These are phyloP conservation scores for Campopleginae sp. DNA, from an alignment of 2,888 invertebrate genomes.

Conservation along the genomic window DNA sequence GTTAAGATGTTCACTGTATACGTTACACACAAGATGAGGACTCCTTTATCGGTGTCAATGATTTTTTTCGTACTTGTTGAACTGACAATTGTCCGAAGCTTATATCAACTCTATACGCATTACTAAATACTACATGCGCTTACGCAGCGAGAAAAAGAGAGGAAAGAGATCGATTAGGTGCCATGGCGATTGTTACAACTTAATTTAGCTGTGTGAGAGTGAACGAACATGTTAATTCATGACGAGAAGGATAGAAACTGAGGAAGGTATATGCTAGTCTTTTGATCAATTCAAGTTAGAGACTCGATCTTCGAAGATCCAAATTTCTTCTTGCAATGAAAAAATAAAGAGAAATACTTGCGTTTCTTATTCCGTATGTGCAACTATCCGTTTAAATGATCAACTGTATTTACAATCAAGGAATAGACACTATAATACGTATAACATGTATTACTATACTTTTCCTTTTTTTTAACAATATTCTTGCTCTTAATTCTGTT, in stretches of 20 bases:
- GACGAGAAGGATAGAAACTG: neutral
- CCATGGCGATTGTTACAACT: conserved; percentile 5
- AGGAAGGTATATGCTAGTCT: neutral
- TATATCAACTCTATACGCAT: conserved; percentile 22
- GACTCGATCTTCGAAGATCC: conserved; percentile 4
- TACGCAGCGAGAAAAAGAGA: conserved; percentile 46
- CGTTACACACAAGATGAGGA: neutral
- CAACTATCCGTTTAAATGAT: conserved; percentile 56
- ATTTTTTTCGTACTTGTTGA: conserved; percentile 11
- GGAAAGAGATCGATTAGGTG: conserved; percentile 19
- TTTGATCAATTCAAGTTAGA: neutral
- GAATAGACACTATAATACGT: conserved; percentile 56
- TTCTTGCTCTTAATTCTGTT: conserved; percentile 28
- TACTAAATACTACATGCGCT: conserved; percentile 22
- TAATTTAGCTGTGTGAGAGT: neutral
- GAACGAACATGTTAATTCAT: neutral
- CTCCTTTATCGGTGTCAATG: neutral
- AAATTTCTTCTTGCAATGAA: neutral
- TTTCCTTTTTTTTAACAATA: conserved; percentile 39
- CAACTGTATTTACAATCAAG: conserved; percentile 67
- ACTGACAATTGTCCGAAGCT: conserved; percentile 12
- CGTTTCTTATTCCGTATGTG: conserved; percentile 46
- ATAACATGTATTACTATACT: conserved; percentile 48
- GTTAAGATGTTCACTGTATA: conserved; percentile 43
- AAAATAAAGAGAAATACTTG: conserved; percentile 33